Percentiles rank a stretch among this genome's conserved stretches.
Evolutionary conservation across 2,797 vertebrate species (phyloP).

Genomic region (Phaenicophaeus curvirostris): DNA sequence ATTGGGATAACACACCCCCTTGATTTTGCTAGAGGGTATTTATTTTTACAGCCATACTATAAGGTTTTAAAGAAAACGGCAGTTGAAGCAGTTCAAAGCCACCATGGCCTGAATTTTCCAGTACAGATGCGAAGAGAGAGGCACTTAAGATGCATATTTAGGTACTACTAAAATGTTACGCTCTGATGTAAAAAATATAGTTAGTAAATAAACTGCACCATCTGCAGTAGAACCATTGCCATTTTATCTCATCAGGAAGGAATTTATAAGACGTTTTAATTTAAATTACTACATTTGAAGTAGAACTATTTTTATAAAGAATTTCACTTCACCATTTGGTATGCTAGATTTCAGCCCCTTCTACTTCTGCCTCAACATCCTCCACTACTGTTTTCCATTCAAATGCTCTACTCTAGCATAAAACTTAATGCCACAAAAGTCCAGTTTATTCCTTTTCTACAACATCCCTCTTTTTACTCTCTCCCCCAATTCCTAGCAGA

Average conservation of each 20-base stretch:
- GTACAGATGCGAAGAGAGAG: constrained; percentile 29
- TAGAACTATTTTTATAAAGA: neutral
- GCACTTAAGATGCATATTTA: constrained; percentile 25
- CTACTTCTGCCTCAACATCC: neutral
- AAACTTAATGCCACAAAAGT: neutral
- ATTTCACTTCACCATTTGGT: neutral
- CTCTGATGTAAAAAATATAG: neutral
- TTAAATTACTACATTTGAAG: neutral
- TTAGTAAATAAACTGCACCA: constrained; percentile 53
- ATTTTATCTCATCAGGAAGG: constrained; percentile 14
- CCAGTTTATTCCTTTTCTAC: neutral
- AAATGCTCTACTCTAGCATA: neutral
- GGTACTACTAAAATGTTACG: constrained; percentile 52
- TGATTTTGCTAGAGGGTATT: neutral
- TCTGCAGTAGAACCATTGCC: constrained; percentile 8
- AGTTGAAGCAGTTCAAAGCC: constrained; percentile 22
- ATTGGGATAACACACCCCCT: neutral
- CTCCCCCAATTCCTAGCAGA: neutral
- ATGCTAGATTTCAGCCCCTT: neutral
- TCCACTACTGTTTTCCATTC: neutral
- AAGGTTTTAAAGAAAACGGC: constrained; percentile 27
- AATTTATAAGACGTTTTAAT: constrained; percentile 41
- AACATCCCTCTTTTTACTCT: neutral
- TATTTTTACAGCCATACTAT: constrained; percentile 2
- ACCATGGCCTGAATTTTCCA: constrained; percentile 13